These are phyloP conservation scores for Melitaea athalia DNA, from an alignment of 2,888 invertebrate genomes.

Conservation along the genomic window DNA sequence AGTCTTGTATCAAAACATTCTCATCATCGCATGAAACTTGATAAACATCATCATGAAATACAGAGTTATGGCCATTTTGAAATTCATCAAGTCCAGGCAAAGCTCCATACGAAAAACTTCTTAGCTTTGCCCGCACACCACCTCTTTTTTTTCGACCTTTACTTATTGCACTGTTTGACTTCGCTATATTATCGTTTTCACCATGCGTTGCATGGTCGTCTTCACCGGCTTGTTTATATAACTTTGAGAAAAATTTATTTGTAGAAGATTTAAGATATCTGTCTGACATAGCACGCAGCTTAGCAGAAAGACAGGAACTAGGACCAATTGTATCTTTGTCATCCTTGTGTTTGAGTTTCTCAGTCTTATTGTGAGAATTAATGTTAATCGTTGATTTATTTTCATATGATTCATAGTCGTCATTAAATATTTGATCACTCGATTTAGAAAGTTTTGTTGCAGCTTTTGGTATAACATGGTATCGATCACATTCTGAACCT, in stretches of 20 bases:
- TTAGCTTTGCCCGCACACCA: constrained; percentile 79
- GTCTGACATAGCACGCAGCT: constrained; percentile 88
- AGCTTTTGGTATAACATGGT: constrained; percentile 73
- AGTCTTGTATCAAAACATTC: constrained; percentile 81
- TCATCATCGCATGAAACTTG: constrained; percentile 78
- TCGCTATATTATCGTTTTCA: constrained; percentile 59
- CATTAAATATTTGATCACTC: constrained; percentile 80
- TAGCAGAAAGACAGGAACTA: constrained; percentile 85
- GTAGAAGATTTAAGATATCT: constrained; percentile 87
- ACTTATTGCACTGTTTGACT: constrained; percentile 57
- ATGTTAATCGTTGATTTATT: constrained; percentile 50
- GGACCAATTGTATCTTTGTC: constrained; percentile 77
- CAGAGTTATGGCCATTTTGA: constrained; percentile 82
- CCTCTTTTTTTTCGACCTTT: constrained; percentile 71
- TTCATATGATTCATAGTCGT: constrained; percentile 72
- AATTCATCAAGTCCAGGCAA: constrained; percentile 88
- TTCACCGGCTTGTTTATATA: constrained; percentile 80
- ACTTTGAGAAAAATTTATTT: constrained; percentile 85
- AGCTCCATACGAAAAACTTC: constrained; percentile 89
- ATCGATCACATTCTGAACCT: constrained; percentile 77
- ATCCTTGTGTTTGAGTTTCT: constrained; percentile 72
- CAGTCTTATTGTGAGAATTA: constrained; percentile 76
- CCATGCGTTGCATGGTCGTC: constrained; percentile 56
- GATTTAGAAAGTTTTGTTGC: constrained; percentile 76
- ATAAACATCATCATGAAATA: constrained; percentile 84